Evolutionary conservation across 2,797 vertebrate species (phyloP).

Genomic region (Anas bahamensis): DNA sequence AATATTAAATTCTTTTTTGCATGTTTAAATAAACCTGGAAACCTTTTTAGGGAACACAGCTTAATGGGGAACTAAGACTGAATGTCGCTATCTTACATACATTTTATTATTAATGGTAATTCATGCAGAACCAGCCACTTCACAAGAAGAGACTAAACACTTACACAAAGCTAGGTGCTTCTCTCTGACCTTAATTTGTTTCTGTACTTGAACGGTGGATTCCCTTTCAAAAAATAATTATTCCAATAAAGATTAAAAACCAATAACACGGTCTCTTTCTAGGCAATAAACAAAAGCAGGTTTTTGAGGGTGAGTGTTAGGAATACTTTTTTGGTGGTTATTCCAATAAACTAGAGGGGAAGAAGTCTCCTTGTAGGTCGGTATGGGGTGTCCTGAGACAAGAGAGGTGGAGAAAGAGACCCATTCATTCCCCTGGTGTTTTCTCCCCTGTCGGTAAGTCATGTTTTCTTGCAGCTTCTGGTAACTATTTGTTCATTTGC

Average conservation of each 20-base stretch:
- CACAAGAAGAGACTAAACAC: slow-evolving; percentile 44
- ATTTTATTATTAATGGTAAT: slow-evolving; percentile 62
- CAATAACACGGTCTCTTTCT: slow-evolving; percentile 6
- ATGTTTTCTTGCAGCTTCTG: not conserved
- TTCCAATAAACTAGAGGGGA: not conserved
- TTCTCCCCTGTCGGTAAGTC: not conserved
- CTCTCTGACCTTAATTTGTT: slow-evolving; percentile 67
- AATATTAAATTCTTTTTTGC: slow-evolving; percentile 70
- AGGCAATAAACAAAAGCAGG: slow-evolving; percentile 25
- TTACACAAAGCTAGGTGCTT: slow-evolving; percentile 38
- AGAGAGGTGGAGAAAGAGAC: not conserved
- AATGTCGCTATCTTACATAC: slow-evolving; percentile 18
- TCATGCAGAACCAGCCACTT: slow-evolving; percentile 38
- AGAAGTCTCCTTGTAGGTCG: not conserved
- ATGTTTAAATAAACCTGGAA: slow-evolving; percentile 75
- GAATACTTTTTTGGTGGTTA: not conserved
- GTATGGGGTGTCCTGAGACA: not conserved
- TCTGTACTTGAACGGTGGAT: slow-evolving; percentile 45
- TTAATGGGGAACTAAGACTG: slow-evolving; percentile 21
- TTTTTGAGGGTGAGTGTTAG: not conserved
- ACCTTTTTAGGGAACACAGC: slow-evolving; percentile 41
- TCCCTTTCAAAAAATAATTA: slow-evolving; percentile 63
- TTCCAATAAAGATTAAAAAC: slow-evolving; percentile 60
- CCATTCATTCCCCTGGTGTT: not conserved
- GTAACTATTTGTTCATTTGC: not conserved